These are phyloP conservation scores for Mugil cephalus DNA, from an alignment of 2,113 vertebrate species.

Conservation along the genomic window DNA sequence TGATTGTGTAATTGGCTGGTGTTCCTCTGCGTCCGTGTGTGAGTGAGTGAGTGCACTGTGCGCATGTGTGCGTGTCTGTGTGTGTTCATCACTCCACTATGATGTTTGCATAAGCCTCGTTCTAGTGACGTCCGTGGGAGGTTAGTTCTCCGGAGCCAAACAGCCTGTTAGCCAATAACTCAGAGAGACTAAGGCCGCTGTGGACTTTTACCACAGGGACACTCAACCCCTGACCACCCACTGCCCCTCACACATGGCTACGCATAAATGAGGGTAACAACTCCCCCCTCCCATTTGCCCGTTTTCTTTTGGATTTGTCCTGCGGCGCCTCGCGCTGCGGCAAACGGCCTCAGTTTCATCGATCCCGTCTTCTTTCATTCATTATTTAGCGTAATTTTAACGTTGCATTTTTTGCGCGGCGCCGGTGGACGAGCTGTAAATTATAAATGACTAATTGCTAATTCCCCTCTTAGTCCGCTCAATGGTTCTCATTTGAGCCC, in stretches of 20 bases:
- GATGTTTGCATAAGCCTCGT: conserved; percentile 66
- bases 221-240: conserved; percentile 50
- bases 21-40: conserved; percentile 47
- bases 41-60: conserved; percentile 55
- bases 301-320: conserved; percentile 32
- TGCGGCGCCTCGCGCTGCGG: conserved; percentile 33
- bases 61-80: background rate
- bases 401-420: conserved; percentile 1
- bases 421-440: conserved; percentile 41
- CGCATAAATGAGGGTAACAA: conserved; percentile 63
- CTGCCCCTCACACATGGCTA: conserved; percentile 51
- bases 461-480: conserved; percentile 44
- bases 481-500: conserved; percentile 54
- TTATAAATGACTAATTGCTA: conserved; percentile 64
- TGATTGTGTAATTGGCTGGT: conserved; percentile 71
- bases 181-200: conserved; percentile 35
- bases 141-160: conserved; percentile 57
- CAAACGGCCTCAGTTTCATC: conserved; percentile 26
- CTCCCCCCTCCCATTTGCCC: conserved; percentile 5
- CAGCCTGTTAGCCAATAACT: conserved; percentile 73
- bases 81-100: conserved; percentile 65
- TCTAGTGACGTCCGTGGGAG: conserved; percentile 68
- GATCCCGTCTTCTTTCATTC: conserved; percentile 6
- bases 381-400: conserved; percentile 26
- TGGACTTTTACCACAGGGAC: conserved; percentile 73